Evolutionary conservation across 2,113 vertebrate species (phyloP), one percentile per base, ranked within the genome.

Genomic region (Sprattus sprattus): DNA sequence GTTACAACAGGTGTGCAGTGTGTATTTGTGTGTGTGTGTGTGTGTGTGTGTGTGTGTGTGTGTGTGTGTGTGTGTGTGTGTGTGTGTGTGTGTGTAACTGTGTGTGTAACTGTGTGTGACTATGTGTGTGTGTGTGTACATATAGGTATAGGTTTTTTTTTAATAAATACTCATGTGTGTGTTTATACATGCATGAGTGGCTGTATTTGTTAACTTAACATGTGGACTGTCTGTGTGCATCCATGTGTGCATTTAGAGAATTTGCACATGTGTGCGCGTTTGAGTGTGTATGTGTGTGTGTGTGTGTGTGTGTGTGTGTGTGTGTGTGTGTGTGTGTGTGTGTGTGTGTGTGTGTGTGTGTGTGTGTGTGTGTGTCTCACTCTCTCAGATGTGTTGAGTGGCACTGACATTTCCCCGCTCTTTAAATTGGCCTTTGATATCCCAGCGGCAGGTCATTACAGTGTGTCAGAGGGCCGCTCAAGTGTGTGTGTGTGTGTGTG

Each of bases 341-440:
- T 80, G 2, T 67, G n/a, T 64, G 45, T 84, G 83, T 46, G 90
- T 60, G 13, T 22, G 50, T 28, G 86, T 91, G 89, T 90, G 86
- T 89, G 88, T 91, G 89, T n/a, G 57, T 44, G 5, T 13, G 54
- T 20, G 39, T 67, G 7, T 86, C 88, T 91, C 86, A 64, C 94
- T 92, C 92, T 87, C 90, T 89, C 87, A 86, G 88, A 86, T 94
- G 87, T 93, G 94, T 92, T 94, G 86, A 90, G 93, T 93, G 92
- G 91, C 92, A 91, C 95, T 95, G 92, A 94, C 90, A 93, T 92
- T 95, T 78, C 71, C 64, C 64, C 64, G 64, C 64, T 67, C 64
- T 78, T 39, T 78, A 78, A 78, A 78, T 78, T 78, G 28, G 28
- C 71, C 71, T 78, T 32, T 78, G 71, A 78, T 78, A 78, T 39